phyloP scores from a whole-genome alignment of 2,797 vertebrate species.

The Loriculus beryllinus region DNA sequence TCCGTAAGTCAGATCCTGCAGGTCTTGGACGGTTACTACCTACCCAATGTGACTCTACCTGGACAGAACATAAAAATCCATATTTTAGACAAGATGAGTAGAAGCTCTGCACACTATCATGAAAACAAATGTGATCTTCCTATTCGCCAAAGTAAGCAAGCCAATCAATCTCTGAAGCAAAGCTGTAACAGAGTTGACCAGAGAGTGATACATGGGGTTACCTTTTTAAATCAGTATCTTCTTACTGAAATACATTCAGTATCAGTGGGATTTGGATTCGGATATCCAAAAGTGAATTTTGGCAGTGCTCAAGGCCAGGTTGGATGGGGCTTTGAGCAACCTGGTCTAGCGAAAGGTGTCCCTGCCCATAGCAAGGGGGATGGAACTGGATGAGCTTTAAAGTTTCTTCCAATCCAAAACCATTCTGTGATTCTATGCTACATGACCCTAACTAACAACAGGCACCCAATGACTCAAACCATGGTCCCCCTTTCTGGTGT shows the following conservation, averaged over 20 bases:
- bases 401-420: neutral
- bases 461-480: neutral
- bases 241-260: neutral
- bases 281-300: neutral
- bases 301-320: neutral
- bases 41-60: neutral
- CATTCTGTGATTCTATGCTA: neutral
- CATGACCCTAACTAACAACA: neutral
- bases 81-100: neutral
- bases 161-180: neutral
- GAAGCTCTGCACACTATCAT: neutral
- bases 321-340: neutral
- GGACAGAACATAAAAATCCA: neutral
- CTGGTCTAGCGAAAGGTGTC: neutral
- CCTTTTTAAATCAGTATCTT: neutral
- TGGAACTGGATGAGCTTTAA: neutral
- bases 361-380: neutral
- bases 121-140: neutral
- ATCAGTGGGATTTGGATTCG: neutral
- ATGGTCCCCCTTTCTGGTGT: neutral
- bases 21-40: neutral
- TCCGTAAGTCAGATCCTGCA: neutral
- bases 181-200: neutral
- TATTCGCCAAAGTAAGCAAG: neutral
- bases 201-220: neutral